These are phyloP conservation scores for Anaspis maculata DNA, from an alignment of 2,888 invertebrate species.

Conservation along the genomic window DNA sequence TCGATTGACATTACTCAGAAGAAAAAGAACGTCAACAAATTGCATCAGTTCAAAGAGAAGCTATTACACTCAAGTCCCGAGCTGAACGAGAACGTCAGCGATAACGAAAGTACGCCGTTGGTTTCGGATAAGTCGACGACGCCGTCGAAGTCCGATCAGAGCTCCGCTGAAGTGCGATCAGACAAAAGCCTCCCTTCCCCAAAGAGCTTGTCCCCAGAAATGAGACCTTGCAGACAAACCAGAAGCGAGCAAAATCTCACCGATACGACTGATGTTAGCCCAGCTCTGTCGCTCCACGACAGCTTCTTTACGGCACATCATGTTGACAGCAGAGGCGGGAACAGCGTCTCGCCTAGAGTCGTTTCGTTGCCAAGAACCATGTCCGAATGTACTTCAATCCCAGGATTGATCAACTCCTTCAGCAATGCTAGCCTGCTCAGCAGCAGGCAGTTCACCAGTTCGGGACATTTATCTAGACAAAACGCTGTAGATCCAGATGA, in stretches of 20 bases:
- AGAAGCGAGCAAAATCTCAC: conserved; percentile 29
- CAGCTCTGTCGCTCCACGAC: conserved; percentile 15
- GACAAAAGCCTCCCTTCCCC: not conserved
- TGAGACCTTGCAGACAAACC: conserved; percentile 16
- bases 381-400: conserved; percentile 29
- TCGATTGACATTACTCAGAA: conserved; percentile 30
- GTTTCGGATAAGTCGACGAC: conserved; percentile 44
- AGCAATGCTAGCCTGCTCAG: conserved; percentile 32
- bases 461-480: conserved; percentile 32
- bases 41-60: conserved; percentile 37
- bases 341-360: conserved; percentile 10
- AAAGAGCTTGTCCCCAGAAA: conserved; percentile 20
- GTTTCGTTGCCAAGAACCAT: conserved; percentile 25
- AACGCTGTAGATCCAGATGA: conserved; percentile 36
- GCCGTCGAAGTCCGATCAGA: conserved; percentile 28
- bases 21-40: conserved; percentile 30
- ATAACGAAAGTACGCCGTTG: conserved; percentile 63
- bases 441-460: conserved; percentile 29
- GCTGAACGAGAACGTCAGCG: conserved; percentile 39
- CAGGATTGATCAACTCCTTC: conserved; percentile 22
- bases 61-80: conserved; percentile 36
- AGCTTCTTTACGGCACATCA: conserved; percentile 12
- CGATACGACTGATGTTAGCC: conserved; percentile 22
- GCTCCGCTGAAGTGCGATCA: conserved; percentile 29
- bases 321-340: conserved; percentile 11